Evolutionary conservation across 1,140 invertebrate genomes (phyloP).

Genomic region (Gryllus bimaculatus): DNA sequence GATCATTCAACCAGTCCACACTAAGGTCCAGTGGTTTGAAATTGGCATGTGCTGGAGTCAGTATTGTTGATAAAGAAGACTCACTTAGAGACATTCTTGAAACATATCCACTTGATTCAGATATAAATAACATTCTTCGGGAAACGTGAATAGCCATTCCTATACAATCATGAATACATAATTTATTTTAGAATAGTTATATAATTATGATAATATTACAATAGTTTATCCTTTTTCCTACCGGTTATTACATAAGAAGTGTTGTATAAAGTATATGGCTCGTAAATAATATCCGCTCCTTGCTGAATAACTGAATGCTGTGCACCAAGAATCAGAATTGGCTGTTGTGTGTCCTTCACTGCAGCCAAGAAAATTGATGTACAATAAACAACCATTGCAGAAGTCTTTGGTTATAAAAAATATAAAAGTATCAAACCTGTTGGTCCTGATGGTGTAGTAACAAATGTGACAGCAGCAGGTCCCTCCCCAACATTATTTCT

Average conservation of each 20-base stretch:
- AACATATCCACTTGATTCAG: constrained; percentile 56
- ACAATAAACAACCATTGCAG: background rate
- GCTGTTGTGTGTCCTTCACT: constrained; percentile 49
- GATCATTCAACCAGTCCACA: constrained; percentile 78
- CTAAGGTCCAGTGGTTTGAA: constrained; percentile 56
- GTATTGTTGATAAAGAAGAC: constrained; percentile 37
- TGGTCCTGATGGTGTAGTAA: constrained; percentile 54
- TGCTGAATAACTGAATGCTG: constrained; percentile 57
- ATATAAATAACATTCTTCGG: constrained; percentile 59
- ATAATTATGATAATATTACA: background rate
- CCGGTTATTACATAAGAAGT: constrained; percentile 34
- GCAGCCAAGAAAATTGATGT: constrained; percentile 22
- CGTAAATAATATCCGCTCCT: constrained; percentile 52
- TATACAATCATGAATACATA: constrained; percentile 27
- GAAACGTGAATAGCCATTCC: constrained; percentile 66
- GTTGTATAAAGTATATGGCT: constrained; percentile 46
- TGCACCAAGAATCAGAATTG: constrained; percentile 60
- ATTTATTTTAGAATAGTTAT: background rate
- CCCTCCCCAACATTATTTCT: constrained; percentile 73
- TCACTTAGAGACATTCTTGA: constrained; percentile 41
- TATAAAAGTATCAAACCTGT: constrained; percentile 39
- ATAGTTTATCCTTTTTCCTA: constrained; percentile 18
- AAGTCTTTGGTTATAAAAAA: background rate
- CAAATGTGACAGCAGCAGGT: constrained; percentile 47
- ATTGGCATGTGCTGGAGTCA: constrained; percentile 44